Evolutionary conservation across 2,797 vertebrate genomes (phyloP).

Genomic region (Leontopithecus rosalia): DNA sequence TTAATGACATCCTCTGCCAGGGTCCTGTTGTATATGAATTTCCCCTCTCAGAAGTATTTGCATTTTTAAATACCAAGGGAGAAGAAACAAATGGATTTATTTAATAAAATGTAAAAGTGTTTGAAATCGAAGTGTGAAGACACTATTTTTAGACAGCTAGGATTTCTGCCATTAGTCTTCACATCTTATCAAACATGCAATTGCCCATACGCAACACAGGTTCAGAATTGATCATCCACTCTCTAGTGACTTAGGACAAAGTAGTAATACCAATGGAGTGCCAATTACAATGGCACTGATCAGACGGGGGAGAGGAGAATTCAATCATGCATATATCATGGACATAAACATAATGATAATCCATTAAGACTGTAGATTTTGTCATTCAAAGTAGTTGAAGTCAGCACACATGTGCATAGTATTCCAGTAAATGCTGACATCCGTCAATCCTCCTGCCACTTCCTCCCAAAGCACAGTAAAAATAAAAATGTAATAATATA

Average conservation of each 20-base stretch:
- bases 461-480: neutral
- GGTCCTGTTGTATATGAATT: neutral
- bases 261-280: accelerated
- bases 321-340: neutral
- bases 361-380: neutral
- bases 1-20: neutral
- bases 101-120: neutral
- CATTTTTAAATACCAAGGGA: neutral
- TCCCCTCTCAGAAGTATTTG: neutral
- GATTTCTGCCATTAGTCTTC: neutral
- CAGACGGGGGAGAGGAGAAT: neutral
- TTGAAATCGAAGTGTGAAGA: neutral
- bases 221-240: neutral
- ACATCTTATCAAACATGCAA: neutral
- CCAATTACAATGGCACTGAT: neutral
- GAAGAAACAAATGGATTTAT: neutral
- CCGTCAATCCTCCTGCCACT: neutral
- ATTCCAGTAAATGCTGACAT: neutral
- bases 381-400: neutral
- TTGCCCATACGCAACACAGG: accelerated
- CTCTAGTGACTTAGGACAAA: neutral
- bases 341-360: neutral
- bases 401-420: neutral
- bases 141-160: neutral
- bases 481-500: neutral